Base-by-base conservation (phyloP, 2,888 invertebrate genomes). In the Eristalis arbustorum region DNA sequence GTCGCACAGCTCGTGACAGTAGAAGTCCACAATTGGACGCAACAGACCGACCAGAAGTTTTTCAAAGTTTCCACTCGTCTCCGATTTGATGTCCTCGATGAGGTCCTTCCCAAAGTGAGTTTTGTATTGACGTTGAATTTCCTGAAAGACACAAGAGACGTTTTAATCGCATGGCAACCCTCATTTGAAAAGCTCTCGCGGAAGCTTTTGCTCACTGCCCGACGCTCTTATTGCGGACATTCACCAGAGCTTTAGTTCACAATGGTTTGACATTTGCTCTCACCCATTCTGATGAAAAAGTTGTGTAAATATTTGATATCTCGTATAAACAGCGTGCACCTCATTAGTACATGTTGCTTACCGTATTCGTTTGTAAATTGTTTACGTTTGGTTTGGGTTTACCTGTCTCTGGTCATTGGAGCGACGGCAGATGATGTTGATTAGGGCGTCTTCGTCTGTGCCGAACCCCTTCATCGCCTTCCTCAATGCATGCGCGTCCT, bases 401-500 rank as follows among this genome's bases (percentile, higher is more conserved):
- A 49, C 49, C 89, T 97, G 94, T 79, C 99, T 95, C 93, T 99
- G 98, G 37, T 95, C 95, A 91, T 98, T 98, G 88, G 96, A 96
- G 68, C 98, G 95, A 88, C 95, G 95, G 10, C 96, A 95, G 64
- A 99, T 94, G 13, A 98, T 95, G 89, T 96, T 95, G 80, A 98
- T 98, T 89, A 98, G 96, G 0, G 97, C 94, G 90, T 96, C 96
- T 92, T 98, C 98, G 91, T 98, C 97, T 0, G 98, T 98, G 40
- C 98, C 97, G 57, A 93, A 92, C 23, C 98, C 98, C 93, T 97
- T 98, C 98, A 98, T 98, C 0, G 98, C 98, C 90, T 96, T 96
- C n/a, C 97, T 94, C 28, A 98, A 94, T 1, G 95, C 93, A 89
- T 96, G 96, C 0, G 97, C 97, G 94, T 98, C 98, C 11, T 94